Evolutionary conservation across 2,797 vertebrate species (phyloP).

Genomic region (Varecia variegata): DNA sequence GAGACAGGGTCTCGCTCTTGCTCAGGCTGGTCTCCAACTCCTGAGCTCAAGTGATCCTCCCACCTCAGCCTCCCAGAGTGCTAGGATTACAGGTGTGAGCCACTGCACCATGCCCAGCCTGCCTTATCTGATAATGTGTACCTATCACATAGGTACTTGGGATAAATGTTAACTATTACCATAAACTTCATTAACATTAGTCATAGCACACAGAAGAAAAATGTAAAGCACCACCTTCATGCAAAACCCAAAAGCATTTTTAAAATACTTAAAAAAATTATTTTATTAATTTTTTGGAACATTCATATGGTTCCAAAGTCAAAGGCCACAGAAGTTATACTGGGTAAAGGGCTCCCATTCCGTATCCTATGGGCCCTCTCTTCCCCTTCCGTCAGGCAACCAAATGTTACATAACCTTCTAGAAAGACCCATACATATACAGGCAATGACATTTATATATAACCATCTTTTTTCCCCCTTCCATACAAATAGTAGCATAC

Average conservation of each 20-base stretch:
- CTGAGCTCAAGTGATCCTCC: no score
- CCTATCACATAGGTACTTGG: neutral
- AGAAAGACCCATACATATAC: neutral
- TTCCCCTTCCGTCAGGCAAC: neutral
- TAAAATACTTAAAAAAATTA: neutral
- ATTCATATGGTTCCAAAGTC: neutral
- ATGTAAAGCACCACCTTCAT: neutral
- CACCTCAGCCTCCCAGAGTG: no score
- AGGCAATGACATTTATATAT: neutral
- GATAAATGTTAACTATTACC: neutral
- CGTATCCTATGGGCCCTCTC: neutral
- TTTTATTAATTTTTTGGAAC: neutral
- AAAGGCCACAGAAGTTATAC: neutral
- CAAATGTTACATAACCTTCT: neutral
- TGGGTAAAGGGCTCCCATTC: neutral
- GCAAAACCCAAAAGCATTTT: constrained; percentile 19
- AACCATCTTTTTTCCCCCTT: neutral
- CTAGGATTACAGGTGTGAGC: no score
- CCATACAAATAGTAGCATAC: neutral
- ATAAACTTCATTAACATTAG: neutral
- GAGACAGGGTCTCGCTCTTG: no score
- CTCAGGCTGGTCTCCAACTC: no score
- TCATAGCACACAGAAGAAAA: neutral
- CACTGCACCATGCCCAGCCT: no score
- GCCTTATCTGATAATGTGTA: neutral